Base-by-base conservation (phyloP, 2,797 vertebrate species). In the Sebastiscus tertius region DNA sequence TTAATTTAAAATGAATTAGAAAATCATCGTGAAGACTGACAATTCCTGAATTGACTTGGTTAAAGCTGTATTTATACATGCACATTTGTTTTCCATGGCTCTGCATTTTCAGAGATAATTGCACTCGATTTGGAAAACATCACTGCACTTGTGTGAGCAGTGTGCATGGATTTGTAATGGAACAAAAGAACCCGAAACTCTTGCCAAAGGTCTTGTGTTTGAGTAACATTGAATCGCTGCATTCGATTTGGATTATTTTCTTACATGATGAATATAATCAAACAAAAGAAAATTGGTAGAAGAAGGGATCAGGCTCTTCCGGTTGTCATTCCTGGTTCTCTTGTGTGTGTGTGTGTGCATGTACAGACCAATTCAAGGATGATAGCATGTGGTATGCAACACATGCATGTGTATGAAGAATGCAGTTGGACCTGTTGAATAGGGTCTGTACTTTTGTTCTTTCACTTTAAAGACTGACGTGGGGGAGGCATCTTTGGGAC, bases 401-500 rank as follows among this genome's bases (percentile, higher is more conserved):
- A 87, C 85, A 79, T 85, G 94, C 91, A 94, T 94, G 91, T 66
- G 78, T 82, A 76, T 88, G 76, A 75, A 64, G 86, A 91, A 91
- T 92, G 91, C 77, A 24, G 79, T 52, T 22, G 60, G 75, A 88
- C 77, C 31, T 8, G 63, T 62, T 80, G 77, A 90, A 78, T 42
- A n/a, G 52, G 56, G 27, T 81, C 79, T 77, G 77, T 64, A 46
- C 55, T 72, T 81, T 46, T 39, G 33, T 72, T 62, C 60, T 54
- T 33, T 73, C 27, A 66, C 66, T 49, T 29, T 20, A 72, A 78
- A 64, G 75, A 69, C 55, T 54, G 46, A 80, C 58, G 84, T 70
- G 73, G 39, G 26, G 1, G 77, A 85, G 75, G 72, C 81, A 78
- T 74, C 80, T 88, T 46, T 79, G 75, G 75, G 77, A 80, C 78